Base-by-base conservation (phyloP, 1,140 invertebrate genomes). In the Drosophila murphyi region DNA sequence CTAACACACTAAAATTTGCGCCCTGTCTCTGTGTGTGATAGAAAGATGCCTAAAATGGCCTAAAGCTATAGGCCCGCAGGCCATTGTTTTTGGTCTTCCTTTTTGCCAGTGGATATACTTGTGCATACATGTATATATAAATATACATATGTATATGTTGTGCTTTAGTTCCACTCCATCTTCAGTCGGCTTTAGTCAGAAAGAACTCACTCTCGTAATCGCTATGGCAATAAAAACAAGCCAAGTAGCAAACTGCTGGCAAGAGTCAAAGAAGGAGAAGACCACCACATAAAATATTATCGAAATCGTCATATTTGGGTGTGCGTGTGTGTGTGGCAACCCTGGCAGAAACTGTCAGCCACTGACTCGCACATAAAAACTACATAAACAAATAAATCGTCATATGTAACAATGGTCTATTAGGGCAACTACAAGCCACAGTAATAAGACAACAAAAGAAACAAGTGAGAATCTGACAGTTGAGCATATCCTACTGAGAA, bases 281-380 rank as follows among this genome's bases (percentile, higher is more conserved):
- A 20, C 20, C 39, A 62, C 57, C 69, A 72, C 85, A 80, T 88
- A 89, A 88, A 88, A 89, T 89, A 88, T 80, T 88, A 88, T 88
- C 83, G 85, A 89, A 83, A 70, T 59, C 62, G 76, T 76, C 61
- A 72, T 70, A 63, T 71, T 69, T 20, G 20, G 20, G 20, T 0
- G 37, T 57, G 56, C 63, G 56, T 67, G 76, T 63, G 55, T 72
- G 79, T 78, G 62, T 78, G 64, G 60, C 56, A 62, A 34, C 65
- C 41, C 67, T 72, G 56, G 65, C 48, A 12, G n/a, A 34, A 55
- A 43, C 34, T 50, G 45, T 50, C 60, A 51, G 35, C 6, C 61
- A 37, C 2, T 35, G 61, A 28, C 5, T 50, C n/a, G 37, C 45
- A 51, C 80, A 83, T 83, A 83, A 83, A 83, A 83, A 78, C 61